Base-by-base conservation (phyloP, 2,888 invertebrate species). In the Drosophila cyrtoloma region DNA sequence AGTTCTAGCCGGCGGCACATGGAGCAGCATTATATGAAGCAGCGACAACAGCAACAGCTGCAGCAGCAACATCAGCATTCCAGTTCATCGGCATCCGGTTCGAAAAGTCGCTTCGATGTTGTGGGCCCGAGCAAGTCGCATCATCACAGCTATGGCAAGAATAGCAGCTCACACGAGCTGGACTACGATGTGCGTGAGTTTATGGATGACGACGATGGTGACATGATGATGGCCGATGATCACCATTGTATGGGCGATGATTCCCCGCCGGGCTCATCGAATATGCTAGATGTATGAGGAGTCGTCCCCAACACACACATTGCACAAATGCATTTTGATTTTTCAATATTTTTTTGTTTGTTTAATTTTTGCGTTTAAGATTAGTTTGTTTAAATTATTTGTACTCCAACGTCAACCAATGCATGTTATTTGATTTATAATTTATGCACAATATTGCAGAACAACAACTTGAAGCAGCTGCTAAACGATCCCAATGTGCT, bases 401-500 rank as follows among this genome's bases (percentile, higher is more conserved):
- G 22, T n/a, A 47, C 5, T 22, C 22, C 26, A 32, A n/a, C n/a
- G 5, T 32, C 5, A 26, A 22, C 42, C 16, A 39, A 39, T 26
- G 28, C 32, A 32, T 26, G 33, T 28, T 12, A 19, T 47, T 26
- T 19, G 12, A 44, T 39, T 12, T 53, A 57, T 68, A 16, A 28
- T 53, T 55, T 65, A 7, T 44, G 44, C 22, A 14, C 67, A 9
- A 7, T 30, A 56, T 92, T 91, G 4, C 82, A 93, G 93, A 92
- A 93, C 73, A 93, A 93, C 71, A 93, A 93, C 71, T 78, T 93
- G n/a, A 91, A 93, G 50, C 93, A 94, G 77, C 76, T 93, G 64
- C 86, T 98, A 63, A 96, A 96, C 61, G 97, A 98, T 94, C 97
- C 97, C 0, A 97, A 98, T 94, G 96, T 99, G 52, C 94, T 99